These are phyloP conservation scores for Misgurnus mizolepis DNA, from an alignment of 2,113 vertebrate species.

Conservation along the genomic window DNA sequence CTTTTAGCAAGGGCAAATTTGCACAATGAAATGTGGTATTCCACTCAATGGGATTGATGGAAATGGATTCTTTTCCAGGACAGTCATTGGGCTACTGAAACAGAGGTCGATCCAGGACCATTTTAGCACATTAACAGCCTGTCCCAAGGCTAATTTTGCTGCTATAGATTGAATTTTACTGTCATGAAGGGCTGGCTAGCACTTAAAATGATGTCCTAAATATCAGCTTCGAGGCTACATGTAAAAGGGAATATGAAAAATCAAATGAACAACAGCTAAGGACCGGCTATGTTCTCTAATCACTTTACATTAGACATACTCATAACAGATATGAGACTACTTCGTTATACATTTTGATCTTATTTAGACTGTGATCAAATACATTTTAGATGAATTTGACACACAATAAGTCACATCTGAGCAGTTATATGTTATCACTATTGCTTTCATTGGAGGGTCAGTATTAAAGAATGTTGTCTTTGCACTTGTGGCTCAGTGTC, in stretches of 20 bases:
- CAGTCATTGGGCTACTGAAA: neutral
- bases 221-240: constrained; percentile 12
- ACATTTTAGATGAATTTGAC: too few relatives aligned
- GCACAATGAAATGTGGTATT: neutral
- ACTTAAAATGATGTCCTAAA: neutral
- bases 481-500: neutral
- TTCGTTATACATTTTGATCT: neutral
- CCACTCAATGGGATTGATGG: neutral
- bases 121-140: constrained; percentile 60
- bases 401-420: too few relatives aligned
- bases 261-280: too few relatives aligned
- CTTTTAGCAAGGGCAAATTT: neutral
- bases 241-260: neutral
- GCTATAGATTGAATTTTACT: neutral
- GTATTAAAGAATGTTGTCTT: neutral
- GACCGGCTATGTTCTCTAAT: too few relatives aligned
- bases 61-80: constrained; percentile 1
- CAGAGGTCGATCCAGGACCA: constrained; percentile 54
- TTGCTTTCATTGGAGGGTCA: neutral
- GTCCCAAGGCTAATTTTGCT: constrained; percentile 41
- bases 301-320: neutral
- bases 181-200: neutral
- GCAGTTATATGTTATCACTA: too few relatives aligned
- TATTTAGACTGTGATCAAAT: too few relatives aligned
- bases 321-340: neutral